These are phyloP conservation scores for Clarias laeviceps DNA, from an alignment of 2,797 vertebrate species.

Conservation along the genomic window DNA sequence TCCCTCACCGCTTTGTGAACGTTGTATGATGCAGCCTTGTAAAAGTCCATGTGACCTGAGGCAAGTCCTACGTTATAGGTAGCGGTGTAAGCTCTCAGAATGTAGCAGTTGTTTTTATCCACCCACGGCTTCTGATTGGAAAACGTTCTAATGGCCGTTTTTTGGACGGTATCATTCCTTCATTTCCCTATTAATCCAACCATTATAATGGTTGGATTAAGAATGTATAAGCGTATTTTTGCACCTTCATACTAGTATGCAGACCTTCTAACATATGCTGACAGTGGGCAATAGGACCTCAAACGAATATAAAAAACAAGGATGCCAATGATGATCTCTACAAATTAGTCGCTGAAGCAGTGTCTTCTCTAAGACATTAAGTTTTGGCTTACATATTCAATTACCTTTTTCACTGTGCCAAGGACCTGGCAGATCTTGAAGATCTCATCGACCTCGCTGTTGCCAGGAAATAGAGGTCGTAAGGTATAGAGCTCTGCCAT, in stretches of 20 bases:
- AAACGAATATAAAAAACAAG: background rate
- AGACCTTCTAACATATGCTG: background rate
- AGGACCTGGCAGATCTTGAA: slow-evolving; percentile 99
- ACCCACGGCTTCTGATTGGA: too few species aligned
- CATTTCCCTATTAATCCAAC: too few species aligned
- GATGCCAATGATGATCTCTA: background rate
- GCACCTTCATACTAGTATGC: background rate
- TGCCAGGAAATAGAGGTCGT: slow-evolving; percentile 94
- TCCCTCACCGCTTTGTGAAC: too few species aligned
- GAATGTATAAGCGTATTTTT: background rate
- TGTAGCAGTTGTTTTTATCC: too few species aligned
- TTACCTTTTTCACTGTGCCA: slow-evolving; percentile 94
- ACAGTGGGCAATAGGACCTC: background rate
- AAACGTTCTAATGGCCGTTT: too few species aligned
- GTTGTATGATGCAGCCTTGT: too few species aligned
- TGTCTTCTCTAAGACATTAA: background rate
- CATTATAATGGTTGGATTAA: too few species aligned
- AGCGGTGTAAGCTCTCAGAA: too few species aligned
- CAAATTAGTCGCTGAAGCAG: background rate
- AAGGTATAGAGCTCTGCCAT: slow-evolving; percentile 97
- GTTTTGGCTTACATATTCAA: slow-evolving; percentile 30
- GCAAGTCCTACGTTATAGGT: too few species aligned
- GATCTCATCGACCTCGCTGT: slow-evolving; percentile 96
- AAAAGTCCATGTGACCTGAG: too few species aligned
- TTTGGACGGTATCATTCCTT: too few species aligned